These are phyloP conservation scores for Labeo calbasu DNA, from an alignment of 2,797 vertebrate species.

Conservation along the genomic window DNA sequence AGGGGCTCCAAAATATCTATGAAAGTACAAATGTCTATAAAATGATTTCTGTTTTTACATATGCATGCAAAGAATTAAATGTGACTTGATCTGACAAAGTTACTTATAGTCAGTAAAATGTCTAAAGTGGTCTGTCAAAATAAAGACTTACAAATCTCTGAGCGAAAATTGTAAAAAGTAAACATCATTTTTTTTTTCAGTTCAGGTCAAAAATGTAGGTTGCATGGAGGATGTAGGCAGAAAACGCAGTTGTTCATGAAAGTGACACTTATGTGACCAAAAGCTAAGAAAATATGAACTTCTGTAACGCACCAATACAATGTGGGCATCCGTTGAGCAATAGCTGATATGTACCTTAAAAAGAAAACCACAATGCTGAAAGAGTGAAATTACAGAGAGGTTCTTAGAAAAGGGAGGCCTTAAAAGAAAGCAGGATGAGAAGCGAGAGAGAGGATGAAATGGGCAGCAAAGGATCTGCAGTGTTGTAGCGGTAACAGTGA, in stretches of 20 bases:
- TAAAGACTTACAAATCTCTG: not conserved
- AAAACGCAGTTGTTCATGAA: not conserved
- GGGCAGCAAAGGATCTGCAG: slow-evolving; percentile 37
- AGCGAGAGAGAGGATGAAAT: slow-evolving; percentile 38
- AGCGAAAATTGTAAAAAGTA: not conserved
- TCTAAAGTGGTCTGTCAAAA: not conserved
- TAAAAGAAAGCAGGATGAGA: slow-evolving; percentile 31
- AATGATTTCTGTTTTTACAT: no score
- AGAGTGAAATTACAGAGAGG: not conserved
- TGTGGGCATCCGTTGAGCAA: not conserved
- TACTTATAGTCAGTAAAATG: not conserved
- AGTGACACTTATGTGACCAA: not conserved
- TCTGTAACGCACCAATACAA: not conserved
- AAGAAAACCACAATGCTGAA: not conserved
- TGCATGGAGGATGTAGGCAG: not conserved
- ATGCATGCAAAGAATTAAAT: no score
- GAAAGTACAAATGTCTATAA: no score
- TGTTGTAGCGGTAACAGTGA: slow-evolving; percentile 66
- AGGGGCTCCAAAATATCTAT: no score
- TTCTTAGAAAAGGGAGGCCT: not conserved
- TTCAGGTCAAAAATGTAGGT: not conserved
- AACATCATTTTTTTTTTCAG: not conserved
- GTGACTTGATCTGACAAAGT: not conserved
- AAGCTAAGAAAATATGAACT: not conserved
- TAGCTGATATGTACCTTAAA: not conserved